Base-by-base conservation (phyloP, 2,113 vertebrate species). In the Emberiza fucata region DNA sequence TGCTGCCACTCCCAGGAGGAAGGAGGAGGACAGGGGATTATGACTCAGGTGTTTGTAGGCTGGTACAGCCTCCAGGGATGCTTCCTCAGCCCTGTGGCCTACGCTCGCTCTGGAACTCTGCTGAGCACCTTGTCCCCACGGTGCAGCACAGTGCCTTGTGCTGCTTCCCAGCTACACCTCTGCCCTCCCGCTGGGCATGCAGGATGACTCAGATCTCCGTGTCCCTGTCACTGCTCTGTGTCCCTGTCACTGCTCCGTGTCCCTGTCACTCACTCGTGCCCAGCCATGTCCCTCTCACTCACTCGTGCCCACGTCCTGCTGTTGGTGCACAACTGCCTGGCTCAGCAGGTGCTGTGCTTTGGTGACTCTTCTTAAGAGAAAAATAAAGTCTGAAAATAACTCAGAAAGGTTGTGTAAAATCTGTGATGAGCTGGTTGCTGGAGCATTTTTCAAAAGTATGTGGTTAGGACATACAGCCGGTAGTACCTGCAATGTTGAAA, bases 1-100 rank as follows among this genome's bases (percentile, higher is more conserved):
- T 90, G 50, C 86, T 94, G 90, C 93, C 96, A 93, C 96, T 92
- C 95, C 95, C 95, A 94, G 86, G 65, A 95, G 76, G 80, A 90
- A 94, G 94, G 90, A 86, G 93, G 85, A 96, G 95, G 91, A 91
- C 89, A 87, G 50, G 53, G 65, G 88, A 96, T 95, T 95, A 96
- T 97, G 96, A 97, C 94, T 97, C 95, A 96, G 69, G 69, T 76
- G 86, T 71, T 91, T 92, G 89, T 75, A 86, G 88, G 73, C 28
- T 86, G 69, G 80, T 94, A 86, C 72, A 83, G 90, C 90, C 93
- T 96, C 51, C 77, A 69, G 95, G 92, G 90, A 71, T 83, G 66
- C 83, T 93, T 92, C 59, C 80, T 88, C 23, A 66, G 72, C 61
- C 0, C 14, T 33, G 31, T 78, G 82, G 28, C 72, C 35, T 2